Evolutionary conservation across 2,113 vertebrate genomes (phyloP).

Genomic region (Takifugu bimaculatus): DNA sequence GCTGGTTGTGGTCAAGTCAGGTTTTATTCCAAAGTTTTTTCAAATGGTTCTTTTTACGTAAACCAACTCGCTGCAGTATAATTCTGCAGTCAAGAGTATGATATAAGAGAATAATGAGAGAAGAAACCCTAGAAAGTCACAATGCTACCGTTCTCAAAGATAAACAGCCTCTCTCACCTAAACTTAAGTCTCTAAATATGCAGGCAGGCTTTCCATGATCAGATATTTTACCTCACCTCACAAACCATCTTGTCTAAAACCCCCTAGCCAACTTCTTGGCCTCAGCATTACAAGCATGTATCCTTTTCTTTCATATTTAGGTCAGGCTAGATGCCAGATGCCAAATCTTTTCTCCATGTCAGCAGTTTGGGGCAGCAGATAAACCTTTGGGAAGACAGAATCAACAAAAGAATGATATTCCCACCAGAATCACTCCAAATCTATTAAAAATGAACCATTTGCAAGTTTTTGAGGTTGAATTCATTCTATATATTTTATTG

Average conservation of each 20-base stretch:
- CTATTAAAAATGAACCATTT: too few species aligned
- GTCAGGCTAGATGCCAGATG: background rate
- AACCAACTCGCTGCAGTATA: background rate
- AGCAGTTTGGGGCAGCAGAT: background rate
- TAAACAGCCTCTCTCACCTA: background rate
- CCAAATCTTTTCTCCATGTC: background rate
- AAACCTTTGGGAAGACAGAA: background rate
- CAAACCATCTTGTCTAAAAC: constrained; percentile 37
- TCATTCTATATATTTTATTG: too few species aligned
- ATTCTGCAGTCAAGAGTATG: constrained; percentile 16
- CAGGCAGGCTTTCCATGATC: background rate
- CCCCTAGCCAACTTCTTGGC: constrained; percentile 13
- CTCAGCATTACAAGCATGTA: constrained; percentile 19
- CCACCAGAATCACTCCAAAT: background rate
- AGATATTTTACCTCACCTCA: constrained; percentile 19
- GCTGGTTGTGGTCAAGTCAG: too few species aligned
- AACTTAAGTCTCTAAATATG: background rate
- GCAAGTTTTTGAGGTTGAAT: too few species aligned
- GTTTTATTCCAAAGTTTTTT: too few species aligned
- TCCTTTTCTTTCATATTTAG: constrained; percentile 10
- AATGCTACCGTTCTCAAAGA: background rate
- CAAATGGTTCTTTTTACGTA: background rate
- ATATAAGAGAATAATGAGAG: constrained; percentile 35
- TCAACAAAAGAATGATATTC: background rate
- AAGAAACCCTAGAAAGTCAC: background rate